Evolutionary conservation across 2,797 vertebrate species (phyloP).

Genomic region (Hybognathus amarus): DNA sequence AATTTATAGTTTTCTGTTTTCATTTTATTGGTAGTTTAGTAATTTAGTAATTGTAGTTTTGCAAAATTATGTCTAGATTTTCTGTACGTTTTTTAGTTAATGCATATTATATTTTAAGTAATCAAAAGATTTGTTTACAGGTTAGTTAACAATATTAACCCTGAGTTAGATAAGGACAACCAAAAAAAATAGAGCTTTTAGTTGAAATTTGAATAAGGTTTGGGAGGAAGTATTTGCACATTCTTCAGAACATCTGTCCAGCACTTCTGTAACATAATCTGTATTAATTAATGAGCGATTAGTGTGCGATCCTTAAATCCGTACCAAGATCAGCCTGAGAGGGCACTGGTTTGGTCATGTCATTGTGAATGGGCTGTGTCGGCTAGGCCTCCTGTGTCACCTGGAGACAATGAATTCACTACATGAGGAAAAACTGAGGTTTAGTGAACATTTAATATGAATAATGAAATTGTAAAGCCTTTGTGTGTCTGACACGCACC

Average conservation of each 20-base stretch:
- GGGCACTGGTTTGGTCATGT: constrained; percentile 50
- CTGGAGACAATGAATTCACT: constrained; percentile 37
- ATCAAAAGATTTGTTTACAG: not conserved
- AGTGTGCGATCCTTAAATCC: not conserved
- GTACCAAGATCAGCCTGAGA: constrained; percentile 61
- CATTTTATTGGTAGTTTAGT: not conserved
- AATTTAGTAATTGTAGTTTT: not conserved
- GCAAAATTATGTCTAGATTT: not conserved
- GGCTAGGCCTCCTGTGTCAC: constrained; percentile 42
- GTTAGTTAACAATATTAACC: not conserved
- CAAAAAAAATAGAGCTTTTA: not conserved
- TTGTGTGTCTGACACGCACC: constrained; percentile 31
- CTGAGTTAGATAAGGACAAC: not conserved
- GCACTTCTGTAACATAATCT: not conserved
- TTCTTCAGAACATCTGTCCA: not conserved
- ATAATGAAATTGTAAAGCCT: not conserved
- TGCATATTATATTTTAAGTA: not conserved
- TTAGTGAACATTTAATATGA: not conserved
- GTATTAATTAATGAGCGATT: not conserved
- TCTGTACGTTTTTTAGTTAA: not conserved
- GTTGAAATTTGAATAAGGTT: not conserved
- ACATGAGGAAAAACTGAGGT: not conserved
- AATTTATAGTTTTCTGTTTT: not conserved
- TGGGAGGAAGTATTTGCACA: not conserved
- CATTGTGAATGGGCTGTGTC: constrained; percentile 22